Conservation (phyloP, 2,888 invertebrate genomes). For the Mesorhabditis sp. region DNA sequence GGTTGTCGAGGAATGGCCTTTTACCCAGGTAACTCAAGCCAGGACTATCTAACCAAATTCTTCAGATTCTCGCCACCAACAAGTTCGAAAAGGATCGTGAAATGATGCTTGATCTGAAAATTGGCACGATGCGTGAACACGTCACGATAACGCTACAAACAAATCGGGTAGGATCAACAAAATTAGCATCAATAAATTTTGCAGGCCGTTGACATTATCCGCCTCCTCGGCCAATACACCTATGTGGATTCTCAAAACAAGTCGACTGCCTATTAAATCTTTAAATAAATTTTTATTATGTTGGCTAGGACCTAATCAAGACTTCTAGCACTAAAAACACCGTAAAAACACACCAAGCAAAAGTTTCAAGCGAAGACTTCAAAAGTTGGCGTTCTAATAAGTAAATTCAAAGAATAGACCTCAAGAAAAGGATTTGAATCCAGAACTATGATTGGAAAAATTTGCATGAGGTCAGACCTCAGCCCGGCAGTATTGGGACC, state of each 20-base stretch:
- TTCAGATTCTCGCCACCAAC: neutral
- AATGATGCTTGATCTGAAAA: constrained; percentile 81
- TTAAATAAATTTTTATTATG: too few species aligned
- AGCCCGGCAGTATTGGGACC: too few species aligned
- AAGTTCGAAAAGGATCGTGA: constrained; percentile 4
- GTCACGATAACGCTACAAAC: constrained; percentile 90
- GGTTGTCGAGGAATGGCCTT: neutral
- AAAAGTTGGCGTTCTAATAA: too few species aligned
- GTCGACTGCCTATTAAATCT: too few species aligned
- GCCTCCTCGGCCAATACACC: constrained; percentile 92
- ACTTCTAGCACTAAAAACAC: too few species aligned
- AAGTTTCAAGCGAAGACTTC: too few species aligned
- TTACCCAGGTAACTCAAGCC: neutral
- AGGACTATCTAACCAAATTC: neutral
- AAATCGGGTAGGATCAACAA: constrained; percentile 64
- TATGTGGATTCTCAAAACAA: constrained; percentile 19
- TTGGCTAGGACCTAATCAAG: too few species aligned
- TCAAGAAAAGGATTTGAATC: too few species aligned
- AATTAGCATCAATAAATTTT: neutral
- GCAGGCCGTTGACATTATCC: constrained; percentile 92
- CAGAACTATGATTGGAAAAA: too few species aligned
- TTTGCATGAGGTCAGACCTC: too few species aligned
- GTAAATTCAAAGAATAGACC: too few species aligned
- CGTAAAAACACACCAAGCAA: too few species aligned
- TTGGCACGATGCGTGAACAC: constrained; percentile 91